Percentiles rank a stretch among this genome's conserved stretches.
Conservation (phyloP, 2,888 invertebrate genomes). For the Eueremaeus valkanovi region DNA sequence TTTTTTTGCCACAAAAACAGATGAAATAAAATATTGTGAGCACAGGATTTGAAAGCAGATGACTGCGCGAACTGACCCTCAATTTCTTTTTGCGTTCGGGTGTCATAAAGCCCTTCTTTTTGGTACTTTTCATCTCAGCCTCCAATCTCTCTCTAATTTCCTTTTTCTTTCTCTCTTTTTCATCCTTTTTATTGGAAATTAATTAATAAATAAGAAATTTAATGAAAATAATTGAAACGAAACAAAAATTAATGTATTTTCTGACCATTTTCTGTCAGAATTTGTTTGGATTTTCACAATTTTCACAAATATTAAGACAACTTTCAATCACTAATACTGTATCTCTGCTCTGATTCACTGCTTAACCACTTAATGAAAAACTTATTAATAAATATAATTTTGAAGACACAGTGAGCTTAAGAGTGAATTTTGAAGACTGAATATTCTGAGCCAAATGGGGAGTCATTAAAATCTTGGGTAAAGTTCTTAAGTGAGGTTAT, state of each 20-base stretch:
- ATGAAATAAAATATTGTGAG: too few species aligned
- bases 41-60: background rate
- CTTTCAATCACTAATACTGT: background rate
- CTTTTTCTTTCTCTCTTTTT: constrained; percentile 97
- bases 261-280: background rate
- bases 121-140: constrained; percentile 77
- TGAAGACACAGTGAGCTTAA: background rate
- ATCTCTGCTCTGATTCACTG: background rate
- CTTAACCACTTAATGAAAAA: background rate
- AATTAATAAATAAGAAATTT: too few species aligned
- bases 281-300: too few species aligned
- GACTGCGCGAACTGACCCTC: constrained; percentile 51
- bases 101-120: constrained; percentile 58
- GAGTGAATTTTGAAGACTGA: background rate
- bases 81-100: constrained; percentile 59
- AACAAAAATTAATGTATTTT: background rate
- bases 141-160: constrained; percentile 98
- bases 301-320: too few species aligned
- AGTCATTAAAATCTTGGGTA: too few species aligned
- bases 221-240: background rate
- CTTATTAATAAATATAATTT: background rate
- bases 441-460: background rate
- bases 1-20: background rate
- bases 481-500: too few species aligned
- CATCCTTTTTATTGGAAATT: constrained; percentile 58